phyloP scores from a whole-genome alignment of 2,888 invertebrate genomes.

The Limnephilus rhombicus region DNA sequence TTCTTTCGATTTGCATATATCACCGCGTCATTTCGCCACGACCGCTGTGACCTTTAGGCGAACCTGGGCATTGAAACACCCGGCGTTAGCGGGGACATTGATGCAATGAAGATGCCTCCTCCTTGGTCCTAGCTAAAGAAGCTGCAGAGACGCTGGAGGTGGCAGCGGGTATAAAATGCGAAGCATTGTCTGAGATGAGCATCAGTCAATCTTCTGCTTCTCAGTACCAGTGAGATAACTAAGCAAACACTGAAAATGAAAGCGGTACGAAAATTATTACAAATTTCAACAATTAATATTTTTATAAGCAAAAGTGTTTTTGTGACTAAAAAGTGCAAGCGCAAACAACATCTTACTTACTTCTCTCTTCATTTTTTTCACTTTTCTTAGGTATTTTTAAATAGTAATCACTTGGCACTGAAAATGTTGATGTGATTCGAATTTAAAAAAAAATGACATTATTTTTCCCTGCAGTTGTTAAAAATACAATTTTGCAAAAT shows the following conservation, averaged over 20 bases:
- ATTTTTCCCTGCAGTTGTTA: not conserved
- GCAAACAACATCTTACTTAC: not conserved
- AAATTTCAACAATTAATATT: not conserved
- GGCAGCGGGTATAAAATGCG: constrained; percentile 56
- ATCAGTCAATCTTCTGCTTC: constrained; percentile 56
- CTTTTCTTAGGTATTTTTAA: not conserved
- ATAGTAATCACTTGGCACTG: not conserved
- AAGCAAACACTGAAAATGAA: constrained; percentile 56
- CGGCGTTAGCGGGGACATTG: constrained; percentile 25
- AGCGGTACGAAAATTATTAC: constrained; percentile 53
- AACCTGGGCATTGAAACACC: not conserved
- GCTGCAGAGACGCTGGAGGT: constrained; percentile 42
- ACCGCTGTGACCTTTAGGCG: constrained; percentile 15
- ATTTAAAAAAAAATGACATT: not conserved
- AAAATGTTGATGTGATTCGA: not conserved
- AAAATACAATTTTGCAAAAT: not conserved
- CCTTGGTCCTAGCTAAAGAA: not conserved
- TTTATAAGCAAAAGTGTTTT: not conserved
- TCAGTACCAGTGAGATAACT: constrained; percentile 42
- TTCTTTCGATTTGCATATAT: constrained; percentile 36
- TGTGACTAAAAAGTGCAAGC: not conserved
- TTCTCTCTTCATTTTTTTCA: not conserved
- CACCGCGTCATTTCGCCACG: not conserved
- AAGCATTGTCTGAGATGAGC: constrained; percentile 30
- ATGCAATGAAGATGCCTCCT: constrained; percentile 36